phyloP scores from a whole-genome alignment of 2,797 vertebrate genomes.

The Paguma larvata region DNA sequence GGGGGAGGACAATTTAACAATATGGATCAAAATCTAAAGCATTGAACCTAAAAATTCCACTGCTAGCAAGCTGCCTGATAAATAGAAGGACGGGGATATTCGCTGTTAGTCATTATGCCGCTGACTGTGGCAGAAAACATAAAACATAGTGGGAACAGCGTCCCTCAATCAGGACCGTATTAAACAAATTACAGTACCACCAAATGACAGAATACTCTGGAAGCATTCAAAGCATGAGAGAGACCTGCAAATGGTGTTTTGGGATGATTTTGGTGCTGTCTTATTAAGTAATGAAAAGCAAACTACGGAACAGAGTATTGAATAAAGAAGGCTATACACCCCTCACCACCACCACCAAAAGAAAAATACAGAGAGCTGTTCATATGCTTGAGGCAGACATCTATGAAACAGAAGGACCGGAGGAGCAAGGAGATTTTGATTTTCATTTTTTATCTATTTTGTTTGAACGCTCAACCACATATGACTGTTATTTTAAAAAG shows the following conservation, averaged over 20 bases:
- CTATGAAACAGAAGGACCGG: not conserved
- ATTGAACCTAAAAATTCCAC: not conserved
- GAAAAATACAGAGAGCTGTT: not conserved
- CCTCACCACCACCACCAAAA: not conserved
- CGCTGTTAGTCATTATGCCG: not conserved
- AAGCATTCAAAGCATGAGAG: not conserved
- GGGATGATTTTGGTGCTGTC: not conserved
- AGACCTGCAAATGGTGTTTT: not conserved
- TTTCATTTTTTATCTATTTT: slow-evolving; percentile 63
- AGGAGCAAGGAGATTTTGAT: not conserved
- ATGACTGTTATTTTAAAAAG: slow-evolving; percentile 50
- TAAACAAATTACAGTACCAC: not conserved
- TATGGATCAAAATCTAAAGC: not conserved
- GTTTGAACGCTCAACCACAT: slow-evolving; percentile 11
- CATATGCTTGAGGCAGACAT: not conserved
- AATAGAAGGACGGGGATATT: not conserved
- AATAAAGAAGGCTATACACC: not conserved
- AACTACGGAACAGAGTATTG: not conserved
- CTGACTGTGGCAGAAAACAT: not conserved
- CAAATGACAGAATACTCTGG: not conserved
- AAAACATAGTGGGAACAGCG: not conserved
- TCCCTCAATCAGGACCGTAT: not conserved
- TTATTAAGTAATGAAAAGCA: slow-evolving; percentile 1
- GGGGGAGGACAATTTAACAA: not conserved
- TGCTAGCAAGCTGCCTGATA: not conserved